Evolutionary conservation across 2,113 vertebrate genomes (phyloP), one percentile per base, ranked within the genome.

Genomic region (Pelobates fuscus): DNA sequence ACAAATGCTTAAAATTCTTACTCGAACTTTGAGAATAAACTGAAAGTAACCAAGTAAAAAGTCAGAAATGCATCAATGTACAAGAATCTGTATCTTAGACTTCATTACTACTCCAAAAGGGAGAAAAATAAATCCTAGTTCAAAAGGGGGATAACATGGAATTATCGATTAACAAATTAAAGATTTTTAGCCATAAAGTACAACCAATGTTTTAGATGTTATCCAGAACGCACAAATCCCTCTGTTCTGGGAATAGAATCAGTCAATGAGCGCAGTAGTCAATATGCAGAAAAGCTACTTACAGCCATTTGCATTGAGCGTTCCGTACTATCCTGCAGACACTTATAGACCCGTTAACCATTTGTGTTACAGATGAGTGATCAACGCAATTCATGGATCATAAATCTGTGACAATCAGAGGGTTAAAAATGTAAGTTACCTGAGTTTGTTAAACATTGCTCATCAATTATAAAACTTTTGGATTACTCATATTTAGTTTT

Each of bases 141-240:
- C 70, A 72, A 63, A 72, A 60, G 59, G 12, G 41, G 27, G 61
- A 25, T 63, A 63, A 54, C 70, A 72, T 54, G 70, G 43, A 25
- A 63, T 21, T 72, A 72, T 72, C 61, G 70, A 72, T 72, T 44
- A 63, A 72, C 70, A 72, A 72, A 72, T 63, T 72, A 72, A 72
- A 72, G 70, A 72, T 72, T 63, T 63, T 62, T 52, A 72, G 8
- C 26, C 61, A 63, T 72, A 63, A 72, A 72, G 63, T 49, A 63
- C 37, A 32, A 49, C 41, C 70, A 37, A 24, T 63, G 58, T 64
- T 23, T 72, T 64, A 63, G 59, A 72, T 72, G 60, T 54, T 72
- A 72, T 63, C 5, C 43, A 63, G 43, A 6, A 32, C 23, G 63
- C 70, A 72, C 59, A 25, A 63, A 58, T 72, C 62, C 70, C 63